These are phyloP conservation scores for Lordiphosa mommai DNA, from an alignment of 1,140 invertebrate species.

Conservation along the genomic window DNA sequence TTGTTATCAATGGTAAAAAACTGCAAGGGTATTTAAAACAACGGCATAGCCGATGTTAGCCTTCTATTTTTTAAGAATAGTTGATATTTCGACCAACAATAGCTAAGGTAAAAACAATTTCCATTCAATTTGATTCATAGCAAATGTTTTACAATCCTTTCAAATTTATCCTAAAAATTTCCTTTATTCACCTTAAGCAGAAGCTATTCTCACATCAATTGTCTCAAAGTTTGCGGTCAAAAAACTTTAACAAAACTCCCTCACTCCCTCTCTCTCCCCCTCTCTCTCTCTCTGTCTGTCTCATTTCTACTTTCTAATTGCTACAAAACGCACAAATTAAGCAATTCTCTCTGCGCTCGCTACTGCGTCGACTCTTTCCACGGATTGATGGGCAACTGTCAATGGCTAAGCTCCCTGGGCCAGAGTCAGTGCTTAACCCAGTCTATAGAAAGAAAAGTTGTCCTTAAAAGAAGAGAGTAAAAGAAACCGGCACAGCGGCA, in stretches of 20 bases:
- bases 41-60: no score
- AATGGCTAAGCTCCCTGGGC: constrained; percentile 60
- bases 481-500: constrained; percentile 17
- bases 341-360: constrained; percentile 22
- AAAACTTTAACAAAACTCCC: not conserved
- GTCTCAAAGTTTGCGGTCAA: no score
- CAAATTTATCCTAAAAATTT: no score
- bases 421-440: constrained; percentile 62
- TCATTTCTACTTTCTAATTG: constrained; percentile 28
- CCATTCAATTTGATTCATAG: no score
- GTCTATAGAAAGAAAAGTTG: constrained; percentile 58
- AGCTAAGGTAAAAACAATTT: no score
- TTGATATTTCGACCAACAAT: no score
- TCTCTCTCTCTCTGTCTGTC: not conserved
- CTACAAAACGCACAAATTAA: constrained; percentile 55
- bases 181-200: no score
- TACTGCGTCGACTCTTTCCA: not conserved
- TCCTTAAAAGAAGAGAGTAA: constrained; percentile 3
- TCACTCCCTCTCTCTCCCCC: not conserved
- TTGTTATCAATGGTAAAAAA: no score
- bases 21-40: no score
- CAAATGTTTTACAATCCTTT: no score
- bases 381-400: constrained; percentile 67
- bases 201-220: no score
- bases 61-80: no score